These are phyloP conservation scores for Tubulanus polymorphus DNA, from an alignment of 2,888 invertebrate genomes.

Conservation along the genomic window DNA sequence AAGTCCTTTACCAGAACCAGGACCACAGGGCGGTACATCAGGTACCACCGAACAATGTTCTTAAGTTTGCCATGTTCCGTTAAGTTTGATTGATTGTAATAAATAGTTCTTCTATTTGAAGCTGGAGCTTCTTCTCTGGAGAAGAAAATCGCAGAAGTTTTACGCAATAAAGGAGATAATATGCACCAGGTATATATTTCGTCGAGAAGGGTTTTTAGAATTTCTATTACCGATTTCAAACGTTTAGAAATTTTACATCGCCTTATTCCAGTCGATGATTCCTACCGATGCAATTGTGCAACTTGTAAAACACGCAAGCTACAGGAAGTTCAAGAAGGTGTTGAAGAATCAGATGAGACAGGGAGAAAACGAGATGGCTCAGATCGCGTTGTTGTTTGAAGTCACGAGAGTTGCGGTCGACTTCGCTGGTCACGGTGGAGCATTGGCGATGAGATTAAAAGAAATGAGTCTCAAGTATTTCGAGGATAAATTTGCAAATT, in stretches of 20 bases:
- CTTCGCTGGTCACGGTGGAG: conserved; percentile 39
- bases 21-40: no score
- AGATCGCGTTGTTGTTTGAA: conserved; percentile 44
- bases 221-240: background rate
- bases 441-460: conserved; percentile 38
- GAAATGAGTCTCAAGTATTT: conserved; percentile 46
- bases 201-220: no score
- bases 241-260: no score
- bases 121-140: conserved; percentile 27
- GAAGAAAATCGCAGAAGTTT: conserved; percentile 25
- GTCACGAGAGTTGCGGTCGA: conserved; percentile 39
- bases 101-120: no score
- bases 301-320: conserved; percentile 34
- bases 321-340: conserved; percentile 38
- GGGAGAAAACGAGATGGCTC: conserved; percentile 40
- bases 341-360: conserved; percentile 35
- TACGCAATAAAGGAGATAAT: conserved; percentile 27
- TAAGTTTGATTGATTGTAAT: no score
- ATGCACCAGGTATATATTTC: no score
- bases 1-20: no score
- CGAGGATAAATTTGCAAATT: conserved; percentile 46
- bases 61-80: no score
- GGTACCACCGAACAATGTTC: no score
- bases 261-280: background rate
- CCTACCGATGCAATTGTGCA: conserved; percentile 24